phyloP scores from a whole-genome alignment of 2,888 invertebrate species.

The Chirona hameri region DNA sequence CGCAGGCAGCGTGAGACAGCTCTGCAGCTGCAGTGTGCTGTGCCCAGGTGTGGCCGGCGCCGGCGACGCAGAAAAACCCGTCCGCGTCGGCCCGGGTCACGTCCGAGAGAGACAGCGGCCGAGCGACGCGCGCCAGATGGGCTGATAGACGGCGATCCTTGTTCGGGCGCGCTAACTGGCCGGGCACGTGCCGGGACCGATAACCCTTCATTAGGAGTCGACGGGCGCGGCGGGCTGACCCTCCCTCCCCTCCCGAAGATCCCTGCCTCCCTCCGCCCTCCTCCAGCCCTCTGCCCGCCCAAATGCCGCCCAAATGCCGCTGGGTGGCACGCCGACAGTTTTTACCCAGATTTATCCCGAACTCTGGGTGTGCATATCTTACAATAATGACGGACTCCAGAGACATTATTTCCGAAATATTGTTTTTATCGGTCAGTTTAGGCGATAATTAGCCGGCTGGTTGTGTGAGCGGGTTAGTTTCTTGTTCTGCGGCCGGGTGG shows the following conservation, averaged over 20 bases:
- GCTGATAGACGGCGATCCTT: too few relatives aligned
- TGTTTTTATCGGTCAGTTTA: neutral
- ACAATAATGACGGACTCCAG: constrained; percentile 1
- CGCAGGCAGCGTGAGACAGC: neutral
- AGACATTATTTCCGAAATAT: neutral
- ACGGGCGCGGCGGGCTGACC: neutral
- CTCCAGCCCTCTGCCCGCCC: too few relatives aligned
- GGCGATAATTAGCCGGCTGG: neutral
- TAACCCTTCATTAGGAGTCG: neutral
- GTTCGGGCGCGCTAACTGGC: neutral
- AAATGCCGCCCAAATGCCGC: too few relatives aligned
- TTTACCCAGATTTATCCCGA: neutral
- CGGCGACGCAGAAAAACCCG: constrained; percentile 3
- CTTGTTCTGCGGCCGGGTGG: neutral
- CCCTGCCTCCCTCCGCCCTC: too few relatives aligned
- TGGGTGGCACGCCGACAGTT: neutral
- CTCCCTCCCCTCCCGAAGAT: too few relatives aligned
- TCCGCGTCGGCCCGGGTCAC: neutral
- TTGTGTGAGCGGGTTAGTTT: neutral
- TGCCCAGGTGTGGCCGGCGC: neutral
- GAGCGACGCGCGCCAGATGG: neutral
- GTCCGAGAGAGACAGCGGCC: neutral
- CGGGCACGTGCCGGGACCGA: neutral
- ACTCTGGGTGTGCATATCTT: neutral
- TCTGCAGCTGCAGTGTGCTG: neutral